These are phyloP conservation scores for Procambarus clarkii DNA, from an alignment of 1,140 invertebrate genomes.

Conservation along the genomic window DNA sequence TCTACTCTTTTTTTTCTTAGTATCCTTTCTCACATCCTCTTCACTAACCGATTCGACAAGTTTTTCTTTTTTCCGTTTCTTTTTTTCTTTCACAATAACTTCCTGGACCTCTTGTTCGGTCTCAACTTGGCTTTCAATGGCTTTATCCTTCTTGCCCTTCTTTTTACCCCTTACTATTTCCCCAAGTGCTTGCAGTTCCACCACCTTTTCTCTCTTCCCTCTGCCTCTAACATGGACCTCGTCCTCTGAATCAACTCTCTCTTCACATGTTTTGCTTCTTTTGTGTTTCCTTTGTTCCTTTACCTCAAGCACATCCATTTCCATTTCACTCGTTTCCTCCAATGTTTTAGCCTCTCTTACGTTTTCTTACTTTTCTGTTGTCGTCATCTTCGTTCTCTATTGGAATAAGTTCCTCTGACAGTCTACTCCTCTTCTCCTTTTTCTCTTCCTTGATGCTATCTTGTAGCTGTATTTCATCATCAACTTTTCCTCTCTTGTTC, in stretches of 20 bases:
- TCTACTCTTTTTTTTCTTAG: constrained; percentile 21
- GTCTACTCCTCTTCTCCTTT: background rate
- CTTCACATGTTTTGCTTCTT: constrained; percentile 1
- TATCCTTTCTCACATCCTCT: background rate
- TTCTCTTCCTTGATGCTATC: background rate
- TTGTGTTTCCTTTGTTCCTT: constrained; percentile 20
- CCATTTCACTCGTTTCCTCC: background rate
- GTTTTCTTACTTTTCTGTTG: constrained; percentile 30
- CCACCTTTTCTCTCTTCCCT: background rate
- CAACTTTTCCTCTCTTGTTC: background rate
- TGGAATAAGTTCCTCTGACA: background rate
- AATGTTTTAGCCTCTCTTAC: constrained; percentile 4
- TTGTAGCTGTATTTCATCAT: background rate
- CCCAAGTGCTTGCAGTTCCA: background rate
- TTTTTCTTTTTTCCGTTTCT: constrained; percentile 23
- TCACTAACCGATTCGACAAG: background rate
- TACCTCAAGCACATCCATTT: background rate
- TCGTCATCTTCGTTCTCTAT: background rate
- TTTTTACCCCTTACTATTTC: constrained; percentile 15
- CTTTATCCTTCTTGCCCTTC: constrained; percentile 21
- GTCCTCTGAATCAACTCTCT: background rate
- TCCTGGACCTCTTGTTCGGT: background rate
- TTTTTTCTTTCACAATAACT: background rate
- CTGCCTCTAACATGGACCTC: background rate
- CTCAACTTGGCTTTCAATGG: background rate